Conservation (phyloP, 2,113 vertebrate species). For the Python bivittatus region DNA sequence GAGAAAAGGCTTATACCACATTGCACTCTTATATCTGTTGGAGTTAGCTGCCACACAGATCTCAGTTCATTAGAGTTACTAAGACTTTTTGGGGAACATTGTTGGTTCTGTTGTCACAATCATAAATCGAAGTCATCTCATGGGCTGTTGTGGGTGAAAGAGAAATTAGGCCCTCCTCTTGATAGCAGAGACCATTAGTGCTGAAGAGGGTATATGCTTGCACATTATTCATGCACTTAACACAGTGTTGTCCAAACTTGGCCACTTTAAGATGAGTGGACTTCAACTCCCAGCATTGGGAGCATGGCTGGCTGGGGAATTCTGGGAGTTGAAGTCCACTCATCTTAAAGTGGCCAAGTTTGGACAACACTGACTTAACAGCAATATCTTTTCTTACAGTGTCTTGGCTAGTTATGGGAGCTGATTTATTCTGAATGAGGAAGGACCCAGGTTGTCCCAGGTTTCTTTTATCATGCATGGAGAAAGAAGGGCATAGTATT, state of each 20-base stretch:
- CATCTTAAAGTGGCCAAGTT: no score
- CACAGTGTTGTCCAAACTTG: no score
- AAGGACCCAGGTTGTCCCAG: not conserved
- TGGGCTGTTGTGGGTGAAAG: no score
- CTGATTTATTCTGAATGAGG: not conserved
- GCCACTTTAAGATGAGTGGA: no score
- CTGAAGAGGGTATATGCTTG: not conserved
- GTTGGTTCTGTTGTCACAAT: not conserved
- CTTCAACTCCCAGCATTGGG: no score
- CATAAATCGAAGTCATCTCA: not conserved
- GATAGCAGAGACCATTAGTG: no score
- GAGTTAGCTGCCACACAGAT: not conserved
- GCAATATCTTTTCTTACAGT: not conserved
- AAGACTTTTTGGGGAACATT: not conserved
- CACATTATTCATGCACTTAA: not conserved
- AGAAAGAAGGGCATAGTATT: not conserved
- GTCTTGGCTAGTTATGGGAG: not conserved
- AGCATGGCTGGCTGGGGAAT: no score
- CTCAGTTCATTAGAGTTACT: not conserved
- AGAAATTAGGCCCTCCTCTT: no score
- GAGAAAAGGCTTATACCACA: not conserved
- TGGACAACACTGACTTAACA: no score
- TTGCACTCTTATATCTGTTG: no score
- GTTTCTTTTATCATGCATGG: not conserved
- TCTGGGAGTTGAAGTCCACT: no score